Evolutionary conservation across 2,888 invertebrate genomes (phyloP).

Genomic region (Drosophila heteroneura): DNA sequence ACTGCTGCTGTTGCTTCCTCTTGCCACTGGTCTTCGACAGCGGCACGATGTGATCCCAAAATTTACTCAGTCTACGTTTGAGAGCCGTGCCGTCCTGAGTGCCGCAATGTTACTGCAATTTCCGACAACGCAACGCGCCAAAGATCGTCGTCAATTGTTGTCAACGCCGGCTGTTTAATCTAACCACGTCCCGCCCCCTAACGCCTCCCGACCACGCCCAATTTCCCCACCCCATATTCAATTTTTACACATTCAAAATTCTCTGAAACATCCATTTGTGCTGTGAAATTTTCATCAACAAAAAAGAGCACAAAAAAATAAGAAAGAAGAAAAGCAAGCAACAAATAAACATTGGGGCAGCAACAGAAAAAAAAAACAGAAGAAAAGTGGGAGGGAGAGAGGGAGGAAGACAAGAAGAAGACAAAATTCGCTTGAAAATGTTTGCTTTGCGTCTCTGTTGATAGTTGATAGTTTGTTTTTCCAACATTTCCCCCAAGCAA

Average conservation of each 20-base stretch:
- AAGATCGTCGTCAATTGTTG: conserved; percentile 28
- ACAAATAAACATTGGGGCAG: conserved; percentile 36
- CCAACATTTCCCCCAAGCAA: conserved; percentile 12
- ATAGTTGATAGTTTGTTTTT: conserved; percentile 31
- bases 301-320: conserved; percentile 20
- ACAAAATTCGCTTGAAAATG: conserved; percentile 20
- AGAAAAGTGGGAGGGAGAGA: background rate
- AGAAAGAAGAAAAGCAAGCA: conserved; percentile 7
- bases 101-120: conserved; percentile 64
- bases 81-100: conserved; percentile 68
- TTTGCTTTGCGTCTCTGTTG: conserved; percentile 8
- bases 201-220: background rate
- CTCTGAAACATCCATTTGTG: conserved; percentile 12
- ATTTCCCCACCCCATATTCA: background rate
- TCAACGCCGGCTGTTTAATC: conserved; percentile 25
- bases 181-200: background rate
- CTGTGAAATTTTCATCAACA: conserved; percentile 22
- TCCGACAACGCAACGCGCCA: conserved; percentile 40
- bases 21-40: conserved; percentile 30
- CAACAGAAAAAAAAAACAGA: background rate
- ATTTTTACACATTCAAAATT: conserved; percentile 5
- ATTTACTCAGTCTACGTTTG: conserved; percentile 69
- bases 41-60: conserved; percentile 19
- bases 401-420: background rate
- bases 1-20: conserved; percentile 17